Percentiles rank a stretch among this genome's conserved stretches.
These are phyloP conservation scores for Hemitrygon akajei DNA, from an alignment of 2,797 vertebrate genomes.

Conservation along the genomic window DNA sequence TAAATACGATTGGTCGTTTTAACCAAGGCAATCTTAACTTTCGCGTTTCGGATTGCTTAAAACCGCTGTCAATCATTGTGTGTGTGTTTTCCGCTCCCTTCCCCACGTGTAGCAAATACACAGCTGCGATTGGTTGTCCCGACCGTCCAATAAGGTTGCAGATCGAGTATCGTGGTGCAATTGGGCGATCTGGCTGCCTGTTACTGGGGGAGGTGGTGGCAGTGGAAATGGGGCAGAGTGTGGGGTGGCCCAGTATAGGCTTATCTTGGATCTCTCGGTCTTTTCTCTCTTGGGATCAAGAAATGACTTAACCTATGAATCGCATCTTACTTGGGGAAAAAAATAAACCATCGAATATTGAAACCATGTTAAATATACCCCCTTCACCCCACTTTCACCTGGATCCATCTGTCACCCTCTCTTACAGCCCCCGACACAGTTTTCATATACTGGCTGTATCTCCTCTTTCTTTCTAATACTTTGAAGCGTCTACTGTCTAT, in stretches of 20 bases:
- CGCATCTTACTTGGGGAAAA: not conserved
- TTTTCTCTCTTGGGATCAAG: not conserved
- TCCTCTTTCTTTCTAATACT: no score
- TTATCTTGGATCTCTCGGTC: not conserved
- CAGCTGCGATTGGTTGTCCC: not conserved
- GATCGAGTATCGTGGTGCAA: no score
- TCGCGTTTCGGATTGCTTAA: not conserved
- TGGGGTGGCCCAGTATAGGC: not conserved
- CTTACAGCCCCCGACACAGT: no score
- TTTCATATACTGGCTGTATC: no score
- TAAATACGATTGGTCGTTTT: not conserved
- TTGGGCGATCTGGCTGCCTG: not conserved
- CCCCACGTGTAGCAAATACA: accelerated
- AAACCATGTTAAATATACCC: not conserved
- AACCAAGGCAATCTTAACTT: no score
- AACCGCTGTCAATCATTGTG: not conserved
- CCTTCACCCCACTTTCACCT: no score
- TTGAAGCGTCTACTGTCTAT: no score
- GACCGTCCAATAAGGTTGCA: not conserved
- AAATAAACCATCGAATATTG: not conserved
- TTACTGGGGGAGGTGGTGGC: not conserved
- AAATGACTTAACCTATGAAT: not conserved
- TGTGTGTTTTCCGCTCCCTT: not conserved
- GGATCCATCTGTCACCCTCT: not conserved
- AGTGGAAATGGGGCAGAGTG: no score